Percentiles rank a stretch among this genome's conserved stretches.
phyloP scores from a whole-genome alignment of 2,113 vertebrate genomes.

The Corythornis madagascariensis region DNA sequence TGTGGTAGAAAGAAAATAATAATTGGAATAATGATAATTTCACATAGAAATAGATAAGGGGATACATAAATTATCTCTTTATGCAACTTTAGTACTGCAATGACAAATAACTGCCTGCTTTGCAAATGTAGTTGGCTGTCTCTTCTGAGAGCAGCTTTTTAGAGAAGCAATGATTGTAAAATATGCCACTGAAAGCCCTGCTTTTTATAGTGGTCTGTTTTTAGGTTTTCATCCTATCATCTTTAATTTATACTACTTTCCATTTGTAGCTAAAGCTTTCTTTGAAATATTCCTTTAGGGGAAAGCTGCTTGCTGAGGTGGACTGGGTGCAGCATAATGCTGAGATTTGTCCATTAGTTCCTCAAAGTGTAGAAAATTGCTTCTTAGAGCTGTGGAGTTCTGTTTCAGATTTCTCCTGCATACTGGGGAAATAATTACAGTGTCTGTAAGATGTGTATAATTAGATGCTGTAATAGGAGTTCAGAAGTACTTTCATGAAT shows the following conservation, averaged over 20 bases:
- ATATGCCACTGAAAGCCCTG: neutral
- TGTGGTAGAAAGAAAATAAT: neutral
- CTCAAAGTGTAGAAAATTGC: slow-evolving; percentile 21
- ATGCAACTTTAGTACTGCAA: neutral
- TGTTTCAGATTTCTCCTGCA: neutral
- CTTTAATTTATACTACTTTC: slow-evolving; percentile 36
- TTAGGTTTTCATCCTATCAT: slow-evolving; percentile 12
- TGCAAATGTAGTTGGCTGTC: neutral
- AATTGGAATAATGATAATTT: neutral
- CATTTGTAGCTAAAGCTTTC: slow-evolving; percentile 28
- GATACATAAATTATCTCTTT: neutral
- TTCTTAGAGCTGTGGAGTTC: neutral
- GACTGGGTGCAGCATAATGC: neutral
- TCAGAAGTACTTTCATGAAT: neutral
- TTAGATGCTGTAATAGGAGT: slow-evolving; percentile 8
- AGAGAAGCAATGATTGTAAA: neutral
- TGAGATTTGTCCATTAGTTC: slow-evolving; percentile 17
- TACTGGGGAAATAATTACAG: slow-evolving; percentile 6
- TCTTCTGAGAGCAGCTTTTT: neutral
- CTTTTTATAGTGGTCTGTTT: slow-evolving; percentile 18
- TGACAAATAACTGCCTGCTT: slow-evolving; percentile 9
- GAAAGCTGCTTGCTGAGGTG: neutral
- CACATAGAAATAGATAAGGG: neutral
- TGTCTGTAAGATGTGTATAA: slow-evolving; percentile 13
- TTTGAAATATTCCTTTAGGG: neutral